Conservation (phyloP, 92 coral and sea anemone genomes). For the Actinernus sp. region DNA sequence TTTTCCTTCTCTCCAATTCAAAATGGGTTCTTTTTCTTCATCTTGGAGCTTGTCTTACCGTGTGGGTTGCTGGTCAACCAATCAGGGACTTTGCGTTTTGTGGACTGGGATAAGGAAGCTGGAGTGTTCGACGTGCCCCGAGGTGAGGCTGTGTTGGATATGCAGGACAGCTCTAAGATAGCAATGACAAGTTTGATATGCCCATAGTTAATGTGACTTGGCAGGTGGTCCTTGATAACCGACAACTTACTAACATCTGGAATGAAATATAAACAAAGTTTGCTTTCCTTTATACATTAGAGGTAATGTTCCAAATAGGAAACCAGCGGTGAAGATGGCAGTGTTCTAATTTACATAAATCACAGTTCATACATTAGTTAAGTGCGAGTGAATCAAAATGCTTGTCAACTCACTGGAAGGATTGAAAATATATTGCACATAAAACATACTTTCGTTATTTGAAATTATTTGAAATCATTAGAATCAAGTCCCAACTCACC, state of each 20-base stretch:
- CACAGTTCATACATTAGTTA: too few relatives aligned
- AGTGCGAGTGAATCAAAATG: too few relatives aligned
- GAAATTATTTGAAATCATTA: too few relatives aligned
- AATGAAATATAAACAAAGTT: neutral
- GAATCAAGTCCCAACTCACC: too few relatives aligned
- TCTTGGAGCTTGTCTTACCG: constrained; percentile 18
- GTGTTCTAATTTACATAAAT: too few relatives aligned
- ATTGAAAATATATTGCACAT: too few relatives aligned
- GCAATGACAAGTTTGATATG: constrained; percentile 79
- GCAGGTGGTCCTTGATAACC: constrained; percentile 68
- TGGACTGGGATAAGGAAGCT: constrained; percentile 57
- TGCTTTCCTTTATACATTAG: too few relatives aligned
- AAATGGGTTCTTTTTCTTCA: constrained; percentile 66
- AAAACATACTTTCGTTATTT: too few relatives aligned
- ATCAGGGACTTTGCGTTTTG: constrained; percentile 80
- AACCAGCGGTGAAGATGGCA: too few relatives aligned
- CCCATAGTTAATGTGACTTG: constrained; percentile 65
- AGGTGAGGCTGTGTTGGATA: constrained; percentile 4
- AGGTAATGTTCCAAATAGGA: too few relatives aligned
- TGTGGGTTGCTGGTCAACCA: constrained; percentile 70
- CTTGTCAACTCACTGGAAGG: too few relatives aligned
- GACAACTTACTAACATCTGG: constrained; percentile 73
- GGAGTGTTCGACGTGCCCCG: constrained; percentile 3
- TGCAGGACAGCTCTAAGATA: constrained; percentile 68
- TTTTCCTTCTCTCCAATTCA: constrained; percentile 1